Conservation (phyloP, 37 sponge, comb jelly and placozoan species). For the Aplysina aerophoba region DNA sequence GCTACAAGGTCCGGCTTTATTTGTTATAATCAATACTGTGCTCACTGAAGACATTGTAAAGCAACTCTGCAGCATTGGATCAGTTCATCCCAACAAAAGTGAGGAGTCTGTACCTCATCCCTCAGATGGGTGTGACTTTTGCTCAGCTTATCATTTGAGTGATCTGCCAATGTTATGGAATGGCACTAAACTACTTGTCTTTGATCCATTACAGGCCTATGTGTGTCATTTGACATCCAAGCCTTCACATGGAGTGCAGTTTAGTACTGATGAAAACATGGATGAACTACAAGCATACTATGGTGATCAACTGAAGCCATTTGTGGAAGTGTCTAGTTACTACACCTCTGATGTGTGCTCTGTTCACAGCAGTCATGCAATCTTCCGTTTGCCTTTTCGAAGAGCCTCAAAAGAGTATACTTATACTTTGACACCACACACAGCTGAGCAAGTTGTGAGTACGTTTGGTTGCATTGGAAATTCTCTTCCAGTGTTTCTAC, state of each 20-base stretch:
- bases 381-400: too few relatives aligned
- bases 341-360: too few relatives aligned
- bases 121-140: neutral
- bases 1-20: constrained; percentile 15
- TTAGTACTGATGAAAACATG: neutral
- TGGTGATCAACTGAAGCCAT: constrained; percentile 10
- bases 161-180: constrained; percentile 12
- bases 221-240: neutral
- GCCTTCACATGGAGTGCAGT: neutral
- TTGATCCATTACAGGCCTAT: neutral
- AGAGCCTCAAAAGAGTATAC: too few relatives aligned
- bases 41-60: neutral
- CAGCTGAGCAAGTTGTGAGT: neutral
- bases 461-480: neutral
- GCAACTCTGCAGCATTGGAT: neutral
- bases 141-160: neutral
- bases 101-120: too few relatives aligned
- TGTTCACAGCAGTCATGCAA: too few relatives aligned
- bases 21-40: neutral
- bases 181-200: neutral
- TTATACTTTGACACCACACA: too few relatives aligned
- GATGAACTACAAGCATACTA: neutral
- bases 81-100: too few relatives aligned
- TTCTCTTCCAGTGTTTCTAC: neutral
- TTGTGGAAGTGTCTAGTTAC: neutral